A percentile compares a stretch with the other conserved stretches of the same genome.
phyloP scores from a whole-genome alignment of 2,113 vertebrate species.

The Pygoscelis adeliae region DNA sequence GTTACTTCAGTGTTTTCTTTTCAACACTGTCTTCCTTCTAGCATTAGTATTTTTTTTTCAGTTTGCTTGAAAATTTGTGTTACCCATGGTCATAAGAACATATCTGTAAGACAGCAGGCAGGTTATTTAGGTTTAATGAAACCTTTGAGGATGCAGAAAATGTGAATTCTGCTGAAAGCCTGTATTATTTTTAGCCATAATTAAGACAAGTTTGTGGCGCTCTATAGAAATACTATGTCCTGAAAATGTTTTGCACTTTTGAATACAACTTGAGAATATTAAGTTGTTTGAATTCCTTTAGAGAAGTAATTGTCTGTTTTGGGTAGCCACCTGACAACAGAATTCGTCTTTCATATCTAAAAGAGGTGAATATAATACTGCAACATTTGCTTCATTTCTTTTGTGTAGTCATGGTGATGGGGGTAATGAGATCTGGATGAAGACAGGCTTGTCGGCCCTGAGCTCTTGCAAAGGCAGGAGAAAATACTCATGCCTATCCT shows the following conservation, averaged over 20 bases:
- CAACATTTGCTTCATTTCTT: neutral
- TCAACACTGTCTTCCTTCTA: neutral
- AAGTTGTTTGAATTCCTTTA: neutral
- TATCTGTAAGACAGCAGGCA: neutral
- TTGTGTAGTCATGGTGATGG: neutral
- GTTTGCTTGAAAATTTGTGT: neutral
- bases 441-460: neutral
- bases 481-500: neutral
- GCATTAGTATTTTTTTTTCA: neutral
- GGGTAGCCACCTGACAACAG: neutral
- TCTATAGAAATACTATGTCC: neutral
- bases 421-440: neutral
- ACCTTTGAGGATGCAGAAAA: neutral
- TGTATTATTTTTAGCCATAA: neutral
- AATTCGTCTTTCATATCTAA: neutral
- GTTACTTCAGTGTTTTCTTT: neutral
- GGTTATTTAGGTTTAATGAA: neutral
- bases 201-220: neutral
- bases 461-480: neutral
- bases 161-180: neutral
- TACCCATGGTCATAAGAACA: neutral
- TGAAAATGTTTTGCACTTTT: neutral
- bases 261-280: neutral
- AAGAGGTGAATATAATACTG: neutral
- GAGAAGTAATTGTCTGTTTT: neutral